Evolutionary conservation across 2,888 invertebrate species (phyloP), one percentile per base, ranked within the genome.

Genomic region (Suillia variegata): DNA sequence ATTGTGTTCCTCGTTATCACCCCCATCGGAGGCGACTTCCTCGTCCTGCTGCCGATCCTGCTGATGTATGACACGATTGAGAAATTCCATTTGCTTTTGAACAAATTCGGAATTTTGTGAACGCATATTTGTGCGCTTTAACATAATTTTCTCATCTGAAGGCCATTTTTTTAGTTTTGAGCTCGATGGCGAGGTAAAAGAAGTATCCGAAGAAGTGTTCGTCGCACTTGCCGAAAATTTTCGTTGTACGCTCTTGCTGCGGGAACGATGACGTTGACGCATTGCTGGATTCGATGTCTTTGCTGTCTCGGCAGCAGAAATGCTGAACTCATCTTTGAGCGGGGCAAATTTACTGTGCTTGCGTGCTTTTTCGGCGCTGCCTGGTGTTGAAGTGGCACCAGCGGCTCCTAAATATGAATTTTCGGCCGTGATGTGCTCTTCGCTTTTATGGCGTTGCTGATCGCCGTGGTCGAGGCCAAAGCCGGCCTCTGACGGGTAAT

Each of bases 21-120:
- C 26, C 13, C 59, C 62, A 42, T 53, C 55, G 8, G 54, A 51
- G 8, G 50, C 51, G 13, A 58, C 50, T 2, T 56, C 59, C 21
- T 49, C 22, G 22, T 64, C 64, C 15, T 54, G 34, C 10, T 60
- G 47, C 52, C 63, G 67, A 15, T 54, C 42, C 10, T 60, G 47
- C 52, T 63, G 67, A 42, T 66, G 66, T 24, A 75, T 77, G 1
- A 87, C 83, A 58, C 86, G 85, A 70, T 85, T 85, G 12, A 87
- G 75, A 70, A 88, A 88, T 66, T 84, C 85, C 66, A 85, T 85
- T 54, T 87, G 87, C 73, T 87, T 88, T 64, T 83, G 83, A 0
- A 85, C 85, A 82, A 87, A 87, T 50, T 88, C 88, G 10, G 86
- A 85, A 69, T 88, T 88, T 71, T 87, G 87, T 6, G 87, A 87